These are phyloP conservation scores for Phthorimaea operculella DNA, from an alignment of 1,140 invertebrate species.

Conservation along the genomic window DNA sequence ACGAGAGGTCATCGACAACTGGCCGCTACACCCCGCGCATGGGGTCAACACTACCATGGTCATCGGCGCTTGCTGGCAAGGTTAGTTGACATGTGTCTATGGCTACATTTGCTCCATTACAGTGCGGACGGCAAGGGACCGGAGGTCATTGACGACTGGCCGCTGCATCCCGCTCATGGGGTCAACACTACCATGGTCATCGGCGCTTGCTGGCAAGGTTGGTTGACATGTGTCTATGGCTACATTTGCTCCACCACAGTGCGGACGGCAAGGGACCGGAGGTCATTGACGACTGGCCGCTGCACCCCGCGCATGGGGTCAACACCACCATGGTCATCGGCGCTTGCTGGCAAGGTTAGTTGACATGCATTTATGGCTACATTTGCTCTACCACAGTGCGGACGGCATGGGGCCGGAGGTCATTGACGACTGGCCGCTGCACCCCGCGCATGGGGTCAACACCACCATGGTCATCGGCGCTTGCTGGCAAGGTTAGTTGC, in stretches of 20 bases:
- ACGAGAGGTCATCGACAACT: constrained; percentile 98
- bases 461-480: constrained; percentile 95
- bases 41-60: constrained; percentile 93
- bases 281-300: constrained; percentile 99
- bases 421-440: constrained; percentile 99
- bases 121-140: constrained; percentile 86
- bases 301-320: constrained; percentile 93
- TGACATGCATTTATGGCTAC: background rate
- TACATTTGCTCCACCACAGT: constrained; percentile 70
- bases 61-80: constrained; percentile 98
- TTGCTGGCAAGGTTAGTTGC: constrained; percentile 89
- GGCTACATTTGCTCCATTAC: constrained; percentile 72
- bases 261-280: constrained; percentile 90
- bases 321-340: constrained; percentile 95
- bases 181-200: constrained; percentile 94
- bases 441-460: constrained; percentile 92
- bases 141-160: constrained; percentile 99
- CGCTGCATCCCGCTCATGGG: constrained; percentile 94
- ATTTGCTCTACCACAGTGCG: constrained; percentile 75
- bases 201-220: constrained; percentile 97
- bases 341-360: constrained; percentile 94
- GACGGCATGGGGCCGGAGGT: constrained; percentile 94
- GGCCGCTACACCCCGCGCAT: constrained; percentile 97
- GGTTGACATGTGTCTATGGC: background rate
- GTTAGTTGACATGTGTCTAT: constrained; percentile 43